Conservation (phyloP, 1,140 invertebrate species). For the Lutraria rhynchaena region DNA sequence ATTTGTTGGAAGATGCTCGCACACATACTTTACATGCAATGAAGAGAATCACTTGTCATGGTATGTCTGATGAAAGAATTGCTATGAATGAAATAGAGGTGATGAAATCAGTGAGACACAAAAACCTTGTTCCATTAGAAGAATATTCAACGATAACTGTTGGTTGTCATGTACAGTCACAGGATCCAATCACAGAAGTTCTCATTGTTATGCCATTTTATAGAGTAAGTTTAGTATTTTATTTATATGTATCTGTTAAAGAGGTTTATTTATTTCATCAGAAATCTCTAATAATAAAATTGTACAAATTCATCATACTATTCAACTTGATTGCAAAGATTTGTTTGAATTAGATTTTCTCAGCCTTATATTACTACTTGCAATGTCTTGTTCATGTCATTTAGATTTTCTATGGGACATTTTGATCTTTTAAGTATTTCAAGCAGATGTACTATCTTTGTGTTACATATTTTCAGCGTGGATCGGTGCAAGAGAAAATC, state of each 20-base stretch:
- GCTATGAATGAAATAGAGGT: slow-evolving; percentile 90
- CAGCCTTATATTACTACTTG: too few species aligned
- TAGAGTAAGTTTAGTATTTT: slow-evolving; percentile 83
- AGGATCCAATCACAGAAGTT: slow-evolving; percentile 85
- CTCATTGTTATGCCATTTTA: slow-evolving; percentile 91
- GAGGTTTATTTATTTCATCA: too few species aligned
- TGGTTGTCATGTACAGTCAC: slow-evolving; percentile 63
- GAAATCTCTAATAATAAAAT: background rate
- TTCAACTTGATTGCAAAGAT: background rate
- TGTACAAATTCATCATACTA: background rate
- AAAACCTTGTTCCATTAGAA: slow-evolving; percentile 89
- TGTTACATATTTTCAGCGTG: slow-evolving; percentile 85
- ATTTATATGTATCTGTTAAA: too few species aligned
- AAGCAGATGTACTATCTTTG: too few species aligned
- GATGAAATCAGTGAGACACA: slow-evolving; percentile 88
- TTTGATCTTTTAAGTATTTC: too few species aligned
- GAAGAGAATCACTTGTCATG: slow-evolving; percentile 92
- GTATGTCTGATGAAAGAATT: slow-evolving; percentile 89
- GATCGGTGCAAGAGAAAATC: slow-evolving; percentile 89
- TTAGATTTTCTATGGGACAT: too few species aligned
- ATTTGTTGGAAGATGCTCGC: slow-evolving; percentile 88
- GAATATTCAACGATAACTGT: slow-evolving; percentile 85
- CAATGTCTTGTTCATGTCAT: too few species aligned
- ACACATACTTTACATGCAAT: slow-evolving; percentile 89
- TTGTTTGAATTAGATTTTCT: slow-evolving; percentile 3